These are phyloP conservation scores for Nyctereutes procyonoides DNA, from an alignment of 2,113 vertebrate genomes.

Conservation along the genomic window DNA sequence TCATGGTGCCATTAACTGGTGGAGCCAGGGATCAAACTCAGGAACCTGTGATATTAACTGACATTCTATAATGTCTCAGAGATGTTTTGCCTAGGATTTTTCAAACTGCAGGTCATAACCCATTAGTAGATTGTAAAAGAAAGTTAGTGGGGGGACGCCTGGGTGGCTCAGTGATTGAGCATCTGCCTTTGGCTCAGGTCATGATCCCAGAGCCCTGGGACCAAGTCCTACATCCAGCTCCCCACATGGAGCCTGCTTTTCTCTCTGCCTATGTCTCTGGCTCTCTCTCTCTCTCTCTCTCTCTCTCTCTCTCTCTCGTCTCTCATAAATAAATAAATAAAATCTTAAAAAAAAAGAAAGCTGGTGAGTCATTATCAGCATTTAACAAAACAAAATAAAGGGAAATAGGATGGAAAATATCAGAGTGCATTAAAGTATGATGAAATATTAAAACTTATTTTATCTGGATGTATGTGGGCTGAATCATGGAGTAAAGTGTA, in stretches of 20 bases:
- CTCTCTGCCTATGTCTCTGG: too few relatives aligned
- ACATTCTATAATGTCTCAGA: background rate
- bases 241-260: too few relatives aligned
- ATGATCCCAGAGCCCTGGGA: too few relatives aligned
- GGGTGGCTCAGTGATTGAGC: too few relatives aligned
- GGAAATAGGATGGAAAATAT: background rate
- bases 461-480: background rate
- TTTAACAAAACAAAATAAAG: conserved; percentile 16
- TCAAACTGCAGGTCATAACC: background rate
- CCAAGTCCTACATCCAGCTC: too few relatives aligned
- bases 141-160: background rate
- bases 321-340: too few relatives aligned
- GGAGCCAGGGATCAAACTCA: background rate
- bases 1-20: background rate
- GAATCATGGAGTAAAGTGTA: background rate
- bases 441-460: background rate
- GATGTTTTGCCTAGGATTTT: background rate
- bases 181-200: too few relatives aligned
- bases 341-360: background rate
- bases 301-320: too few relatives aligned
- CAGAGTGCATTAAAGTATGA: background rate
- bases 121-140: conserved; percentile 1
- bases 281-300: too few relatives aligned
- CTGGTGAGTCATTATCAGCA: background rate
- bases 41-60: background rate